Conservation (phyloP, 2,113 vertebrate species). For the Entomyzon cyanotis region DNA sequence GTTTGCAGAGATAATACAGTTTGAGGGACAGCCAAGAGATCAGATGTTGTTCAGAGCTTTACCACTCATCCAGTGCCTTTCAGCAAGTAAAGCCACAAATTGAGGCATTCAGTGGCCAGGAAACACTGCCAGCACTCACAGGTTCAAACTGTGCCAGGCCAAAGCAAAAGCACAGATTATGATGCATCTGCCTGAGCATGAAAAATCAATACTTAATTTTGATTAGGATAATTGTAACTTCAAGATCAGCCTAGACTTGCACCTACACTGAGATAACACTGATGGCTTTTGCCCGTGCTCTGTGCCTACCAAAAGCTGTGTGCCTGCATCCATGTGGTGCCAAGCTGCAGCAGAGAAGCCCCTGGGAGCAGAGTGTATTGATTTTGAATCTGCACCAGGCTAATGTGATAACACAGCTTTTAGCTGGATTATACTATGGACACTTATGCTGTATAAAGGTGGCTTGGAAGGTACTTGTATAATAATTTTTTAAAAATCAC, state of each 20-base stretch:
- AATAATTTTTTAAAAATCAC: too few species aligned
- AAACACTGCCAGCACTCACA: not conserved
- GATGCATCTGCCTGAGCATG: not conserved
- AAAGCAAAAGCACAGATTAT: not conserved
- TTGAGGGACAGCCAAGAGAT: constrained; percentile 6
- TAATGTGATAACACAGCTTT: not conserved
- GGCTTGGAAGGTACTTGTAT: not conserved
- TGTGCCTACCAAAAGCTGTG: not conserved
- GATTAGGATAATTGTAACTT: not conserved
- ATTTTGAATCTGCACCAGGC: not conserved
- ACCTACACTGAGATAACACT: not conserved
- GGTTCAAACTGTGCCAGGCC: not conserved
- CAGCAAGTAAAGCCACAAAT: not conserved
- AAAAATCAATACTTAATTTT: not conserved
- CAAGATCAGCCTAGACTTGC: not conserved
- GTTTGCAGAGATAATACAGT: constrained; percentile 17
- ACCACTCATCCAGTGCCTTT: not conserved
- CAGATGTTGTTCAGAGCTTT: not conserved
- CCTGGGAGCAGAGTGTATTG: not conserved
- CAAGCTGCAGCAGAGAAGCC: not conserved
- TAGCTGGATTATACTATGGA: not conserved
- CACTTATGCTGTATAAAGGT: accelerated
- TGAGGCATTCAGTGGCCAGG: not conserved
- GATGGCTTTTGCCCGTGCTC: not conserved
- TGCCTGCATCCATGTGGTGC: not conserved